A percentile compares a stretch with the other conserved stretches of the same genome.
Evolutionary conservation across 2,113 vertebrate species (phyloP).

Genomic region (Platanista minor): DNA sequence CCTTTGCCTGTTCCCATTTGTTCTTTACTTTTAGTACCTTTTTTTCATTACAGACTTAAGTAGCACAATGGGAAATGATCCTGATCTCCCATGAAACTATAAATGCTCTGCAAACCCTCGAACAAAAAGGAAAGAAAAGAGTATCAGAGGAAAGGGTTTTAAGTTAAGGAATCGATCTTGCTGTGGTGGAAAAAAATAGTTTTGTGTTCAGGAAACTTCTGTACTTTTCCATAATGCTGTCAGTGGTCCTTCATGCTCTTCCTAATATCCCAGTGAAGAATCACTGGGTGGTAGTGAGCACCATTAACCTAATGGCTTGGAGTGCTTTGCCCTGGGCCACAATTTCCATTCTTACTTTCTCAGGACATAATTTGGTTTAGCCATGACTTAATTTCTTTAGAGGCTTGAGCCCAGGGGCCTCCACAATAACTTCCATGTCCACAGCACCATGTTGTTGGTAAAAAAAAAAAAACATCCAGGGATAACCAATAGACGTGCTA

Average conservation of each 20-base stretch:
- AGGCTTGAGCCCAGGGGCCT: conserved; percentile 17
- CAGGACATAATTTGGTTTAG: conserved; percentile 49
- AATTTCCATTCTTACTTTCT: conserved; percentile 34
- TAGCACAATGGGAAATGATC: neutral
- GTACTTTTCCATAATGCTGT: neutral
- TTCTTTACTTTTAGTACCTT: neutral
- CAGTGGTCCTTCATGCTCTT: neutral
- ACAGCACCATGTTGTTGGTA: neutral
- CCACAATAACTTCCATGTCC: conserved; percentile 19
- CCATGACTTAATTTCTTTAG: conserved; percentile 61
- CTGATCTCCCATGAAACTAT: neutral
- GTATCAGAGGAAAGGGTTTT: neutral
- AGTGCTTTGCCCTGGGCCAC: conserved; percentile 16
- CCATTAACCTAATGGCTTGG: neutral
- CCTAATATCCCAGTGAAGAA: neutral
- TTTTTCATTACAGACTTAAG: neutral
- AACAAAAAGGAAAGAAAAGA: neutral
- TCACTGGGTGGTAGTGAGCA: neutral
- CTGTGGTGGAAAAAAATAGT: neutral
- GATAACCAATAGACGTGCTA: neutral
- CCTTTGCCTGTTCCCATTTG: neutral
- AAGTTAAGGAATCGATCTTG: neutral
- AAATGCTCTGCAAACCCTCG: neutral
- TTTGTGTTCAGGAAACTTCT: neutral
- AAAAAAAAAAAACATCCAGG: neutral